phyloP scores from a whole-genome alignment of 2,797 vertebrate genomes.

The Anabas testudineus region DNA sequence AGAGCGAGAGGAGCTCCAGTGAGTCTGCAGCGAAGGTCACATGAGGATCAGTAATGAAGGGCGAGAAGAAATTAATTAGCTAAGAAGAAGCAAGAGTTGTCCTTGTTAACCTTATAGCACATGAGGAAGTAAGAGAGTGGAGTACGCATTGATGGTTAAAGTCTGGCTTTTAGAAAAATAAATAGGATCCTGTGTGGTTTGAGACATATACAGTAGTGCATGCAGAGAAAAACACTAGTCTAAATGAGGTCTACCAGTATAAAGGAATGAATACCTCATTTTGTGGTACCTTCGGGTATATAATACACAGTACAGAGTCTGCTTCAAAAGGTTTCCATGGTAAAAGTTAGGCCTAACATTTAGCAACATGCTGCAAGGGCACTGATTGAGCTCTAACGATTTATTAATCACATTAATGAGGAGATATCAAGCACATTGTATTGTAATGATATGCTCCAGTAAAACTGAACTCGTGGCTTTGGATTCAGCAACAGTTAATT shows the following conservation, averaged over 20 bases:
- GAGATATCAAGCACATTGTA: not conserved
- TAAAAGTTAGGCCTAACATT: not conserved
- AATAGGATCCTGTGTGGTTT: not conserved
- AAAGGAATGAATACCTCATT: too few species aligned
- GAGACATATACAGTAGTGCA: not conserved
- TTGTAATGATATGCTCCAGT: not conserved
- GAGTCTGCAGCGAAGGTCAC: constrained; percentile 18
- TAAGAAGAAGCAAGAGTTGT: constrained; percentile 34
- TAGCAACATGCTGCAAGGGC: not conserved
- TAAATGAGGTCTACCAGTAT: not conserved
- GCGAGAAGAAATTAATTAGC: constrained; percentile 40
- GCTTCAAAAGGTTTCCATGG: not conserved
- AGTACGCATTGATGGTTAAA: constrained; percentile 21
- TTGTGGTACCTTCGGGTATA: not conserved
- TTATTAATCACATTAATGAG: not conserved
- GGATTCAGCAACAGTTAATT: not conserved
- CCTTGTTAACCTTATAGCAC: constrained; percentile 5
- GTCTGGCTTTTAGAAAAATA: constrained; percentile 11
- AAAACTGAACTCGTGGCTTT: not conserved
- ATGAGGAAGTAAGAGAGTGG: constrained; percentile 14
- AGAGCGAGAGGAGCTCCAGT: not conserved
- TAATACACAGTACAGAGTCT: too few species aligned
- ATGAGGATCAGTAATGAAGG: constrained; percentile 18
- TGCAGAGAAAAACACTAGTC: not conserved
- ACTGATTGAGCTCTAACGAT: not conserved